Evolutionary conservation across 2,113 vertebrate species (phyloP).

Genomic region (Pipra filicauda): DNA sequence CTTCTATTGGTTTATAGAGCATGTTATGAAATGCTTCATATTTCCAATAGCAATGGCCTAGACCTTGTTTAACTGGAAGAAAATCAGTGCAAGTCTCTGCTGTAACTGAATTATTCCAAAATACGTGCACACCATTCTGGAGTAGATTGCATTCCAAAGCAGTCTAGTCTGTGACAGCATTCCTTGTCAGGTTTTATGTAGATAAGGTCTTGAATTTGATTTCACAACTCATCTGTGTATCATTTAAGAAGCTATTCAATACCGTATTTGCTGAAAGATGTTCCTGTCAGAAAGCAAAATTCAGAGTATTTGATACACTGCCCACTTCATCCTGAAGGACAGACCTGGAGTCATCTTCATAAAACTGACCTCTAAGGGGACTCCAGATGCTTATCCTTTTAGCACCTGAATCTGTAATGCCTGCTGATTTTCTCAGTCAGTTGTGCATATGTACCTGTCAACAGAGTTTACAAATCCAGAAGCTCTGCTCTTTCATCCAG

Average conservation of each 20-base stretch:
- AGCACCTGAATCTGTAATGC: not conserved
- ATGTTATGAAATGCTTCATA: not conserved
- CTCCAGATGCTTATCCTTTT: not conserved
- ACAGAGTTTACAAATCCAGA: not conserved
- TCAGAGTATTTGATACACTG: not conserved
- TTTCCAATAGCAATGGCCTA: not conserved
- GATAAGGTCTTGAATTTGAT: not conserved
- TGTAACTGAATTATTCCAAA: not conserved
- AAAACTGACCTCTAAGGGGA: not conserved
- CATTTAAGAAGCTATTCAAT: not conserved
- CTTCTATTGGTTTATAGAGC: fast-evolving
- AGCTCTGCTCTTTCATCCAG: not conserved
- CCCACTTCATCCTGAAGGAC: not conserved
- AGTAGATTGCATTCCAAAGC: not conserved
- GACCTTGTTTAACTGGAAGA: not conserved
- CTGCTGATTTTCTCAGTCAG: not conserved
- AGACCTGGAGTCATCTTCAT: not conserved
- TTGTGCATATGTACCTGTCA: not conserved
- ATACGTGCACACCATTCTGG: not conserved
- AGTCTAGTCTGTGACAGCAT: not conserved
- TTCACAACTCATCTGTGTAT: not conserved
- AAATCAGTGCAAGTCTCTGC: not conserved
- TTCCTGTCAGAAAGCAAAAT: not conserved
- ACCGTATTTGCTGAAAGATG: not conserved
- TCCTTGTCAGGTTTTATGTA: not conserved